Evolutionary conservation across 1,140 invertebrate species (phyloP).

Genomic region (Drosophila dunni): DNA sequence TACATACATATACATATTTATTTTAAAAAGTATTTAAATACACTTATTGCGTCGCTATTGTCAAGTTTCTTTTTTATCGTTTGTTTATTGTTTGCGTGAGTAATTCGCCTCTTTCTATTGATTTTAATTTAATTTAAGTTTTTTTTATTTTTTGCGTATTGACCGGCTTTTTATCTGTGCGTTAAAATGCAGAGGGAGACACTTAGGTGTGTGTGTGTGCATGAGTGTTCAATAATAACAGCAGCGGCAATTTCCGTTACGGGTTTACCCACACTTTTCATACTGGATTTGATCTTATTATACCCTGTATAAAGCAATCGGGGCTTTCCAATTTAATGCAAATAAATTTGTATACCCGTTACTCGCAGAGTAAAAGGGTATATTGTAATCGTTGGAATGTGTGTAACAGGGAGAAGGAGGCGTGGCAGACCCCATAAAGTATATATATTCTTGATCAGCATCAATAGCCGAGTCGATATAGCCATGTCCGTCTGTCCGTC

Average conservation of each 20-base stretch:
- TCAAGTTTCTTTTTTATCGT: slow-evolving; percentile 1
- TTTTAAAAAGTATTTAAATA: slow-evolving; percentile 38
- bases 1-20: not conserved
- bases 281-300: slow-evolving; percentile 2
- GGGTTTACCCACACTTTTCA: slow-evolving; percentile 16
- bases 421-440: no score
- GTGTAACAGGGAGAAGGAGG: no score
- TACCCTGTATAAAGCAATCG: slow-evolving; percentile 1
- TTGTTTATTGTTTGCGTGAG: slow-evolving; percentile 17
- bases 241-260: not conserved
- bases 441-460: no score
- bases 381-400: no score
- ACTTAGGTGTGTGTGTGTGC: not conserved
- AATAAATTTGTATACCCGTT: no score
- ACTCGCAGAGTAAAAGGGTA: no score
- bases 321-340: not conserved
- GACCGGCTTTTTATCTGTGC: slow-evolving; percentile 39
- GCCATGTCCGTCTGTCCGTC: no score
- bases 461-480: no score
- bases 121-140: slow-evolving; percentile 11
- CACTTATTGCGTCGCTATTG: slow-evolving; percentile 8
- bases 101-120: slow-evolving; percentile 26
- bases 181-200: not conserved
- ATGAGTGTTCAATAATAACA: not conserved
- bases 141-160: slow-evolving; percentile 1